Conservation (phyloP, 2,113 vertebrate species). For the Uropsilus gracilis region DNA sequence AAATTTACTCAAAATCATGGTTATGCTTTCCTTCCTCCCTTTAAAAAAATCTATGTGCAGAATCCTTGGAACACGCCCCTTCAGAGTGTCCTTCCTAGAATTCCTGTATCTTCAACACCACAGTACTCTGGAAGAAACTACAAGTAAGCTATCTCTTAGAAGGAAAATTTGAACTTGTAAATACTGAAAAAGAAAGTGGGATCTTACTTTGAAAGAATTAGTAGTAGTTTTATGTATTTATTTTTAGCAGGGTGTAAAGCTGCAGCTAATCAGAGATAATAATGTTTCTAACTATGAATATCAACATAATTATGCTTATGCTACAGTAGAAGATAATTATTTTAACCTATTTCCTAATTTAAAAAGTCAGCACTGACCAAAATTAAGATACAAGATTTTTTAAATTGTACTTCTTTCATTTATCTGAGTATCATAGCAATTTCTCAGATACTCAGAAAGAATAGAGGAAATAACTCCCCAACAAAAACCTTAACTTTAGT, state of each 20-base stretch:
- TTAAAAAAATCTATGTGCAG: conserved; percentile 15
- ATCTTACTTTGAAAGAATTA: conserved; percentile 9
- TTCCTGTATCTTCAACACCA: neutral
- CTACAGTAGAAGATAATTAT: neutral
- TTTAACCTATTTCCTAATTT: conserved; percentile 44
- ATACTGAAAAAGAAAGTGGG: neutral
- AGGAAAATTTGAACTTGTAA: neutral
- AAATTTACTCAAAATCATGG: conserved; percentile 37
- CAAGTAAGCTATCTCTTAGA: conserved; percentile 60
- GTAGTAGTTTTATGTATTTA: neutral
- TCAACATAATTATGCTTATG: conserved; percentile 11
- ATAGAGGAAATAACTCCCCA: neutral
- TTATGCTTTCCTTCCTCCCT: neutral
- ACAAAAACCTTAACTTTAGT: neutral
- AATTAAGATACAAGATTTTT: conserved; percentile 28
- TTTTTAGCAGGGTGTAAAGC: neutral
- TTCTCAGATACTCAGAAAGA: conserved; percentile 15
- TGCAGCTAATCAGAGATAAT: neutral
- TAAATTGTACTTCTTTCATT: neutral
- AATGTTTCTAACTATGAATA: conserved; percentile 19
- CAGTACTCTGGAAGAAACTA: conserved; percentile 39
- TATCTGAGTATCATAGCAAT: conserved; percentile 26
- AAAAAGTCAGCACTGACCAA: neutral
- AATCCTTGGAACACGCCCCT: neutral
- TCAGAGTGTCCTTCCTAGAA: neutral